Percentiles rank a stretch among this genome's conserved stretches.
These are phyloP conservation scores for Cordilura impudica DNA, from an alignment of 2,888 invertebrate species.

Conservation along the genomic window DNA sequence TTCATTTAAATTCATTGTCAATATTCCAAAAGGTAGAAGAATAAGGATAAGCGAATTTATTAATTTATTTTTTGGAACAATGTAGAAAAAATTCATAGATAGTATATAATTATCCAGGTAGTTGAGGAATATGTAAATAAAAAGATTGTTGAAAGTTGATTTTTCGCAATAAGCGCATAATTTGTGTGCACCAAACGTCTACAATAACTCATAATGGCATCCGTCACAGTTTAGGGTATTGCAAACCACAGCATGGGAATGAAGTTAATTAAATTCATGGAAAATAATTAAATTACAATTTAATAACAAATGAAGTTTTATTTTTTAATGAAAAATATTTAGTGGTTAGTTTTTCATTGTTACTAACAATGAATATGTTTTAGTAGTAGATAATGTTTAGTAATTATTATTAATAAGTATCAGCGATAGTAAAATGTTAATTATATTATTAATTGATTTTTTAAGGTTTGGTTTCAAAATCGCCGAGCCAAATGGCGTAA, in stretches of 20 bases:
- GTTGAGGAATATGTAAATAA: too few species aligned
- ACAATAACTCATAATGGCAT: too few species aligned
- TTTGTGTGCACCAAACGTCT: too few species aligned
- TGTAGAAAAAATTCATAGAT: too few species aligned
- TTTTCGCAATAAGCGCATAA: too few species aligned
- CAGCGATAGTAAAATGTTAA: background rate
- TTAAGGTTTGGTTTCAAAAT: constrained; percentile 96
- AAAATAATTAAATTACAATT: constrained; percentile 63
- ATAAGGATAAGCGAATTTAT: too few species aligned
- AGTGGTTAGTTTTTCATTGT: constrained; percentile 48
- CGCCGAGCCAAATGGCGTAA: constrained; percentile 95
- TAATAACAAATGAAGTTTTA: constrained; percentile 58
- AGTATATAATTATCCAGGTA: too few species aligned
- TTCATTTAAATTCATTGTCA: too few species aligned
- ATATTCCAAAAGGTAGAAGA: too few species aligned
- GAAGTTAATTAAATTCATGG: constrained; percentile 63
- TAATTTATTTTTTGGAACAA: too few species aligned
- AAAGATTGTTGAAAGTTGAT: too few species aligned
- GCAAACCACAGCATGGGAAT: constrained; percentile 22
- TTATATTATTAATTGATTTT: constrained; percentile 33
- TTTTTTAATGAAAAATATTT: constrained; percentile 3
- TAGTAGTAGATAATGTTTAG: too few species aligned
- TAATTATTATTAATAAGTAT: background rate
- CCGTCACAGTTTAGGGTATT: background rate
- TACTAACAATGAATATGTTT: constrained; percentile 30